Evolutionary conservation across 2,797 vertebrate species (phyloP), one percentile per base, ranked within the genome.

Genomic region (Sebastes kiyomatsui): DNA sequence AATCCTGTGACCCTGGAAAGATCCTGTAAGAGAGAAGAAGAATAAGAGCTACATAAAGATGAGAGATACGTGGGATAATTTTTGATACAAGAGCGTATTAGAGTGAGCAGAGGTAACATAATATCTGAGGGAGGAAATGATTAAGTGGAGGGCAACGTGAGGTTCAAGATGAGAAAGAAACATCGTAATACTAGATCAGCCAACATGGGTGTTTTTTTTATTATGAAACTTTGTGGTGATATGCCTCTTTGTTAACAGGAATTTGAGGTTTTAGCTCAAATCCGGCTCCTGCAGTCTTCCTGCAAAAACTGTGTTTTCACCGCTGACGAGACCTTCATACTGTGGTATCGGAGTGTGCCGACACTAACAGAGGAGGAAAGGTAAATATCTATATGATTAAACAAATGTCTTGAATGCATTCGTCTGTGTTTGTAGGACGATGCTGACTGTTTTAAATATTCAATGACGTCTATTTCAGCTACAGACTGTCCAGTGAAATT

Each of bases 241-340:
- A 1, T 1, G 8, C 1, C 52, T 84, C 60, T 88, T 42, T 80
- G 76, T 87, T 87, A 23, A 77, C 93, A 99, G 98, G 98, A 99
- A 87, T 99, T 98, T 90, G 96, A 97, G 93, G 96, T 98, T 81
- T 95, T 99, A 32, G 96, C 97, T 74, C 97, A 97, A 87, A 96
- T 99, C 86, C 96, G 94, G 3, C 95, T 97, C 70, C 96, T 99
- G 60, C 97, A 98, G 92, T 96, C 96, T 0, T 96, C 96, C 20
- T 98, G 97, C 90, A 97, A 96, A 64, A 96, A 96, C 88, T 97
- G 97, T 77, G 88, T 94, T 7, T 96, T 98, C 83, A 72, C 56
- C 6, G 38, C 86, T 0, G 96, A 97, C 18, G 92, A 93, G 20
- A 81, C 93, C 58, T 97, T 99, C 79, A 64, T 92, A 18, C 86